These are phyloP conservation scores for Euphonia xanthogaster DNA, from an alignment of 2,797 vertebrate genomes.

Conservation along the genomic window DNA sequence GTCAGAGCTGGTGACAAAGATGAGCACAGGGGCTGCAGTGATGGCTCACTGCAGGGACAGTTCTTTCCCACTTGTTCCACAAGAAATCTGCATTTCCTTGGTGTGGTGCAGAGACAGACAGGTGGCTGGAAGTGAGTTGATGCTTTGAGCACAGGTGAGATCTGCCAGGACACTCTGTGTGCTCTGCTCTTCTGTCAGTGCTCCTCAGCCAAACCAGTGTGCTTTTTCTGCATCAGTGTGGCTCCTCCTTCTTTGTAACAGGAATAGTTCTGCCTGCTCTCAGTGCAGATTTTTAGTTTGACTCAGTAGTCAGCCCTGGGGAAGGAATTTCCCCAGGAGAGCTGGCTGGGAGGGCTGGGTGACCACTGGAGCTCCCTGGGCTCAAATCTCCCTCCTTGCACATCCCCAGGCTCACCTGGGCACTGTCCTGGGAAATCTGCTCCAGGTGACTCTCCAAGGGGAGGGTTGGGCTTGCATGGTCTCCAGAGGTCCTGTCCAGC, in stretches of 20 bases:
- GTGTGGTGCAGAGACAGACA: not conserved
- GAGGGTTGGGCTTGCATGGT: accelerated
- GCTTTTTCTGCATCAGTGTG: not conserved
- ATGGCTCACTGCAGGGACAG: not conserved
- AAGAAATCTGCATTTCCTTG: not conserved
- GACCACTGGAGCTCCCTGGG: not conserved
- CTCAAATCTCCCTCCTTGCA: not conserved
- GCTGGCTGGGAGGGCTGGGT: not conserved
- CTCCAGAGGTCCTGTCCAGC: not conserved
- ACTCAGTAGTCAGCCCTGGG: not conserved
- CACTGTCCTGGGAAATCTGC: not conserved
- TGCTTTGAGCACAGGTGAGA: not conserved
- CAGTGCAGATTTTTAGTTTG: not conserved
- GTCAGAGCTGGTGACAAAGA: not conserved
- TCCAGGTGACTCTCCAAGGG: not conserved
- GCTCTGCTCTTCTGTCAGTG: not conserved
- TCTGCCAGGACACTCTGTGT: not conserved
- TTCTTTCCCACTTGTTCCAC: not conserved
- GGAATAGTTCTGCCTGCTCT: not conserved
- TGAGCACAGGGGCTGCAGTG: not conserved
- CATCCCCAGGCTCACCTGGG: accelerated
- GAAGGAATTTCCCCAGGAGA: not conserved
- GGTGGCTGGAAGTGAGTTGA: not conserved
- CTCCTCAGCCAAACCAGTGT: not conserved
- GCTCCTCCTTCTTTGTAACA: not conserved